Base-by-base conservation (phyloP, 2,797 vertebrate genomes). In the Sandelia bainsii region DNA sequence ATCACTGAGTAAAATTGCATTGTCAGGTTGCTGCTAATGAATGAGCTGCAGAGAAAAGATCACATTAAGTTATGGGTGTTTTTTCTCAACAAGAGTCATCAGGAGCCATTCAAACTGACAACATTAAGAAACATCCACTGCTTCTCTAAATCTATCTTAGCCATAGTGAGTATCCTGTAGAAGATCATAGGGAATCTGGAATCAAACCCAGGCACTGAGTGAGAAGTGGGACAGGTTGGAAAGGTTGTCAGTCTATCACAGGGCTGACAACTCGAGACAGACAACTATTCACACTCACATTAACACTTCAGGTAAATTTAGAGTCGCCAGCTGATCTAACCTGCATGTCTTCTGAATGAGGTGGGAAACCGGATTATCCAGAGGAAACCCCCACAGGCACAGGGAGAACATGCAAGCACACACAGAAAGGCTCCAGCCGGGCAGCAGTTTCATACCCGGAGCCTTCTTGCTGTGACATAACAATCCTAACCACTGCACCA, bases 121-220 rank as follows among this genome's bases (percentile, higher is more conserved):
- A 75, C 62, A 53, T 67, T 42, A 69, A 52, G 48, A 84, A 71
- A 72, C 85, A 53, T n/a, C 57, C 56, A 34, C 80, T 71, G 72
- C 79, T 78, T 72, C 68, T 45, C 62, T 39, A 69, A 89, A 90
- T 14, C 39, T 13, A 13, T 13, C 39, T 40, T 40, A 40, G 39
- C 13, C 5, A 13, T 14, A 40, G 11, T 13, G 13, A 40, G 12
- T 40, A 13, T 40, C 39, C 11, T 13, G 39, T 2, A 40, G 39
- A 40, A 11, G 39, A 11, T 40, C 39, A 40, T 40, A n/a, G 39
- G 12, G 39, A 2, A 11, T 13, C 11, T 40, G 39, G 39, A 13
- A 4, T 13, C 13, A 13, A 40, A 40, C 39, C 34, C 34, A 2
- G 34, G 8, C 11, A 37, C 11, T 8, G 5, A 10, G 8, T 37